phyloP scores from a whole-genome alignment of 2,888 invertebrate genomes.

The Tortricodes alternella region DNA sequence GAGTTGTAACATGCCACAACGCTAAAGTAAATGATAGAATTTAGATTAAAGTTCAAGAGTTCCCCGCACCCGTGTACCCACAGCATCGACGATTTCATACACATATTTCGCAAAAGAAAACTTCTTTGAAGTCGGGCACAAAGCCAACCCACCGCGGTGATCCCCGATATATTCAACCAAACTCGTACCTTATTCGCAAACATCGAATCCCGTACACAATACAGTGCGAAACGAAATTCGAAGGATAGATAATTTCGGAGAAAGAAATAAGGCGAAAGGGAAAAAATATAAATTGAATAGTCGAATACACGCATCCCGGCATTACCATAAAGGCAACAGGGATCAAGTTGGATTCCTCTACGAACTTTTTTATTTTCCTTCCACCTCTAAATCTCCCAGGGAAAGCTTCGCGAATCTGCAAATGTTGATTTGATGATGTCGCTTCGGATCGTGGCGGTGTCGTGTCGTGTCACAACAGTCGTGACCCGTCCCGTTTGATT shows the following conservation, averaged over 20 bases:
- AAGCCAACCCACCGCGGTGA: conserved; percentile 80
- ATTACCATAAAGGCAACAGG: conserved; percentile 82
- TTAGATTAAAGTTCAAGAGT: conserved; percentile 4
- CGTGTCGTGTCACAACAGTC: conserved; percentile 39
- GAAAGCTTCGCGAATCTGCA: conserved; percentile 83
- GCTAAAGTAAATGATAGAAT: background rate
- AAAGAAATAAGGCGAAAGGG: conserved; percentile 79
- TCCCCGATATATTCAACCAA: conserved; percentile 76
- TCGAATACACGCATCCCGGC: conserved; percentile 82
- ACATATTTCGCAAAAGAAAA: conserved; percentile 68
- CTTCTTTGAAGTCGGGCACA: conserved; percentile 81
- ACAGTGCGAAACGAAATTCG: conserved; percentile 82
- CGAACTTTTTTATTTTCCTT: conserved; percentile 83
- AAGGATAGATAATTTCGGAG: conserved; percentile 81
- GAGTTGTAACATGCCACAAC: background rate
- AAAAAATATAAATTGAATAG: conserved; percentile 83
- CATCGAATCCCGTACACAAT: conserved; percentile 79
- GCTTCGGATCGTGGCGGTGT: conserved; percentile 32
- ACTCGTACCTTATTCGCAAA: conserved; percentile 81
- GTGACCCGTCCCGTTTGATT: conserved; percentile 38
- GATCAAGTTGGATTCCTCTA: conserved; percentile 81
- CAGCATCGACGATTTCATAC: conserved; percentile 58
- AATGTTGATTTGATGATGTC: conserved; percentile 83
- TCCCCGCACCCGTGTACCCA: conserved; percentile 1
- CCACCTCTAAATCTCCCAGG: conserved; percentile 81